Percentiles rank a stretch among this genome's conserved stretches.
Conservation (phyloP, 2,888 invertebrate genomes). For the Agrotis exclamationis region DNA sequence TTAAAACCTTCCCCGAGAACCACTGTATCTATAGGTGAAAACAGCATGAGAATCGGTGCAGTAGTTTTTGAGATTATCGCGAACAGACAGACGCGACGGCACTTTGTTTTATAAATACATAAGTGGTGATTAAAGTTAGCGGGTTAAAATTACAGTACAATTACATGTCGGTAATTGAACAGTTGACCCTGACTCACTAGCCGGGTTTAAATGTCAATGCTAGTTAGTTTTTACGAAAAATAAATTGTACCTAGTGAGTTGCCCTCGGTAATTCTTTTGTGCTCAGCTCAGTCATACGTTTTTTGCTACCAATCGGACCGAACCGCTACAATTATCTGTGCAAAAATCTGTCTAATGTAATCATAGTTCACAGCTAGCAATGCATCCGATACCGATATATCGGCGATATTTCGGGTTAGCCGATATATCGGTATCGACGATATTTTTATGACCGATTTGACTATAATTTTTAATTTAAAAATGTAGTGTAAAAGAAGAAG, state of each 20-base stretch:
- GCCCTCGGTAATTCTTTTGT: conserved; percentile 20
- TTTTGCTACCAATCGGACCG: background rate
- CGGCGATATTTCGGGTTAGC: too few species aligned
- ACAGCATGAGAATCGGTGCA: too few species aligned
- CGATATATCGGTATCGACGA: too few species aligned
- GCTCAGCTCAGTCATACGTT: background rate
- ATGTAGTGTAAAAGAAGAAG: too few species aligned
- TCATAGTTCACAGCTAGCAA: too few species aligned
- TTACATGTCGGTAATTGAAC: conserved; percentile 15
- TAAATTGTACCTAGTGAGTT: background rate
- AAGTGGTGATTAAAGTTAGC: background rate
- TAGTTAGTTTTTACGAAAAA: conserved; percentile 13
- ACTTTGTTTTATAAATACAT: background rate
- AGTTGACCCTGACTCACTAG: conserved; percentile 42
- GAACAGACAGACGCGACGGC: too few species aligned
- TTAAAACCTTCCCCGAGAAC: too few species aligned
- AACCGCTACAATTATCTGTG: background rate
- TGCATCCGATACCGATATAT: too few species aligned
- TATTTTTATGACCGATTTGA: too few species aligned
- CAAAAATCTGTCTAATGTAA: background rate
- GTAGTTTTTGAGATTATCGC: too few species aligned
- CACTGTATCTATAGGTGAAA: too few species aligned
- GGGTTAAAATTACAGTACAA: conserved; percentile 1
- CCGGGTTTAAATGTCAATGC: conserved; percentile 55
- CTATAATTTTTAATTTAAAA: too few species aligned